phyloP scores from a whole-genome alignment of 2,113 vertebrate species.

The Limanda limanda region DNA sequence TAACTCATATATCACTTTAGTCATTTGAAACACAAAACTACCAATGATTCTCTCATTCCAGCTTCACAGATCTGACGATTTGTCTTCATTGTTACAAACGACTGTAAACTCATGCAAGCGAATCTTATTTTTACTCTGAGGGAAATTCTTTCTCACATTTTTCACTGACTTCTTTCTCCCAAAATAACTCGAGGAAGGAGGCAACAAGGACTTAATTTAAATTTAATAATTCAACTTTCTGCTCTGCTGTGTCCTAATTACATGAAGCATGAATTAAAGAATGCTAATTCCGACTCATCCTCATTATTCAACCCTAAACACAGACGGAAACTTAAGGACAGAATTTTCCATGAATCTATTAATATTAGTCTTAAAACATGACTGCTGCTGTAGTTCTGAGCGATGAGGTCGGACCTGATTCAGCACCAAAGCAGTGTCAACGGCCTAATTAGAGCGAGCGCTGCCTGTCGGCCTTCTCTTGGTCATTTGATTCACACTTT shows the following conservation, averaged over 20 bases:
- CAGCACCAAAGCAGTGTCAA: conserved; percentile 3
- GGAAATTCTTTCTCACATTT: neutral
- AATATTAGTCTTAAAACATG: neutral
- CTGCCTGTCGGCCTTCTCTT: conserved; percentile 3
- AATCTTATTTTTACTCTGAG: neutral
- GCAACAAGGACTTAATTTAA: conserved; percentile 1
- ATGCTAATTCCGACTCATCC: conserved; percentile 12
- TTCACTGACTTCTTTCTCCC: neutral
- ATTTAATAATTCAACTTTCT: conserved; percentile 14
- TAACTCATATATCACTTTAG: neutral
- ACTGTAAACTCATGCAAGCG: neutral
- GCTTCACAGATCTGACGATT: neutral
- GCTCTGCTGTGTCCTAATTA: conserved; percentile 4
- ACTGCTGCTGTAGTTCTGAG: neutral
- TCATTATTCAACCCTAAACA: conserved; percentile 21
- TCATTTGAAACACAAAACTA: neutral
- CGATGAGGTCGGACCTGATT: conserved; percentile 1
- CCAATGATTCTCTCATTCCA: neutral
- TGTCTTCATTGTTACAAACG: neutral
- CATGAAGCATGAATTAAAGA: conserved; percentile 31
- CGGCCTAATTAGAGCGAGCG: conserved; percentile 16
- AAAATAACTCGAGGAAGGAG: neutral
- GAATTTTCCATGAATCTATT: neutral
- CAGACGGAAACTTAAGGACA: conserved; percentile 11
- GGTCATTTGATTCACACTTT: conserved; percentile 32